Conservation (phyloP, 2,113 vertebrate species). For the Numenius arquata region DNA sequence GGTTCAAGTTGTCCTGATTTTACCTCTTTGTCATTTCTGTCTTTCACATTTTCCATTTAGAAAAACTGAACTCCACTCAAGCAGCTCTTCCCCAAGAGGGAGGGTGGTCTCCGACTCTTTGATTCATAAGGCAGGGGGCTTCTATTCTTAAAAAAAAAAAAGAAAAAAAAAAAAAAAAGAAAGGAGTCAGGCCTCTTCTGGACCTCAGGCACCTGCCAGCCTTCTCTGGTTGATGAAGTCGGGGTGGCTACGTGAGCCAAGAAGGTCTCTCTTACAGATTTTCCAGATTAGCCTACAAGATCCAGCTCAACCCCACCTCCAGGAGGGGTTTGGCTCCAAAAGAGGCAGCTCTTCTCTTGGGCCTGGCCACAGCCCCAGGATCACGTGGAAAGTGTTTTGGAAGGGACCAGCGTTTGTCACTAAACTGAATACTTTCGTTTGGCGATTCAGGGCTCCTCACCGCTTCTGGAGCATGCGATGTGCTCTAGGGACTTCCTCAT, state of each 20-base stretch:
- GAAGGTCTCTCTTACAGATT: background rate
- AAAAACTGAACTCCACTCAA: background rate
- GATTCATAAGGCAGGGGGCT: background rate
- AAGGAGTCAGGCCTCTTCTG: background rate
- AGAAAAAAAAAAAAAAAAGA: background rate
- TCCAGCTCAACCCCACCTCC: background rate
- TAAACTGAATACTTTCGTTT: background rate
- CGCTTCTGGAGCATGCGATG: background rate
- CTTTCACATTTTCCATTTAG: background rate
- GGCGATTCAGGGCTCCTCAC: background rate
- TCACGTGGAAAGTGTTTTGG: background rate
- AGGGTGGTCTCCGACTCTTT: background rate
- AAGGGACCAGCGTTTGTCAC: background rate
- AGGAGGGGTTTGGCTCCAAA: background rate
- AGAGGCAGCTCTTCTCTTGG: background rate
- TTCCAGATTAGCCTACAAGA: background rate
- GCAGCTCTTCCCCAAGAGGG: background rate
- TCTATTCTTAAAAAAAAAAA: background rate
- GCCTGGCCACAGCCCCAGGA: rapidly evolving
- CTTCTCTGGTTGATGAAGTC: background rate
- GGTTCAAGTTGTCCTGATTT: background rate
- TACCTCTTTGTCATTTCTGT: background rate
- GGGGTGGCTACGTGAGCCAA: background rate
- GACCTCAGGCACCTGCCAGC: background rate
- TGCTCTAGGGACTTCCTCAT: background rate